Base-by-base conservation (phyloP, 2,888 invertebrate species). In the Dynastes maya region DNA sequence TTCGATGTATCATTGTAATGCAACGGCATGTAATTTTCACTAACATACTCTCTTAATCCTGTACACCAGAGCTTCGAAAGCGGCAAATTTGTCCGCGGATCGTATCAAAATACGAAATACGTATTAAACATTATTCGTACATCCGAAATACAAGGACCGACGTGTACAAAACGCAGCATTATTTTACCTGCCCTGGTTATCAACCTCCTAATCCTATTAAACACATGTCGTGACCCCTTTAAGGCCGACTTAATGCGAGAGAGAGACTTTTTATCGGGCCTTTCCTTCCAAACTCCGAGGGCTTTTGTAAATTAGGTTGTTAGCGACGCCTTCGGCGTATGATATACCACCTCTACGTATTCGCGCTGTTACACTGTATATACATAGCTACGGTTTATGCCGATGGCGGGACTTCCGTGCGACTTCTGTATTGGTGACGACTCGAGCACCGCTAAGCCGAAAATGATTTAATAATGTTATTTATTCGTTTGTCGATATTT, bases 171-270 rank as follows among this genome's bases (percentile, higher is more conserved):
- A 29, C 51, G 29, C 68, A 37, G 22, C 16, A 74, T 74, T 74
- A 74, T 74, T 58, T 74, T 74, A 74, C 72, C 72, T 74, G 72
- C 40, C 61, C 72, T 37, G 72, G 61, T 74, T 61, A 61, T 74
- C 72, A 61, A 45, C 72, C 61, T 74, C 61, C 72, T 40, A 71
- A 74, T 74, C 74, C 78, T 77, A 72, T 78, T 72, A 78, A 72
- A 72, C 78, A 78, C 55, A 78, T 78, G 78, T 72, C 72, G 78
- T 65, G 65, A 78, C 78, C 78, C 72, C 65, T 78, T 78, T 74
- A 78, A 37, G 40, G 29, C 61, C 72, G 61, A 74, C 61, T 74
- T 74, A 74, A 74, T 61, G 61, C 37, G 72, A 74, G 58, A 61
- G 68, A 68, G 29, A 61, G 45, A 72, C 61, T 61, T 61, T 61